Evolutionary conservation across 2,113 vertebrate genomes (phyloP).

Genomic region (Hoplias malabaricus): DNA sequence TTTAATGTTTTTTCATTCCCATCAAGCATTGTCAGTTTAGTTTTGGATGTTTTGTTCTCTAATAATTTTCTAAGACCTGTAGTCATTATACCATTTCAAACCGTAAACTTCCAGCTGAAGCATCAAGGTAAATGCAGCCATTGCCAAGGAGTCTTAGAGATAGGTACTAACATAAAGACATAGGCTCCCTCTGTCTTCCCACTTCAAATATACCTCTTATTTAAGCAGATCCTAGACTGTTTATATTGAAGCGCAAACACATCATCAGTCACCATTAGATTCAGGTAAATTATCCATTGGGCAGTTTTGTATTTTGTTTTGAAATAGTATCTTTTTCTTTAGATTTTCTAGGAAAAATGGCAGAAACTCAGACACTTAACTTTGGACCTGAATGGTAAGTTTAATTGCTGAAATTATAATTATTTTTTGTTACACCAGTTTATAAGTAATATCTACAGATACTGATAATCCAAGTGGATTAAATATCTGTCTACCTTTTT

Average conservation of each 20-base stretch:
- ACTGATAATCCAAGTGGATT: too few species aligned
- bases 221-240: too few species aligned
- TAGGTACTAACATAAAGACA: too few species aligned
- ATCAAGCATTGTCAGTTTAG: too few species aligned
- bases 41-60: too few species aligned
- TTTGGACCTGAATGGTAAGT: conserved; percentile 99
- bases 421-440: not conserved
- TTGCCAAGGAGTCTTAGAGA: too few species aligned
- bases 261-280: not conserved
- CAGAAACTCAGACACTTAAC: conserved; percentile 99
- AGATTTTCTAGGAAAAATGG: conserved; percentile 85
- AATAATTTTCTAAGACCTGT: not conserved
- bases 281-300: not conserved
- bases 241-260: not conserved
- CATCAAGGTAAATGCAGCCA: too few species aligned
- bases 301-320: not conserved
- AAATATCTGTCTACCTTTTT: too few species aligned
- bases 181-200: too few species aligned
- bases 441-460: not conserved
- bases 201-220: too few species aligned
- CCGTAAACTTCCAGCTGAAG: not conserved
- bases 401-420: not conserved
- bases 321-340: conserved; percentile 57
- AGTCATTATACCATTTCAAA: not conserved
- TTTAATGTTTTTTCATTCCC: too few species aligned